Percentiles rank a stretch among this genome's conserved stretches.
Evolutionary conservation across 2,888 invertebrate species (phyloP).

Genomic region (Dryobotodes eremita): DNA sequence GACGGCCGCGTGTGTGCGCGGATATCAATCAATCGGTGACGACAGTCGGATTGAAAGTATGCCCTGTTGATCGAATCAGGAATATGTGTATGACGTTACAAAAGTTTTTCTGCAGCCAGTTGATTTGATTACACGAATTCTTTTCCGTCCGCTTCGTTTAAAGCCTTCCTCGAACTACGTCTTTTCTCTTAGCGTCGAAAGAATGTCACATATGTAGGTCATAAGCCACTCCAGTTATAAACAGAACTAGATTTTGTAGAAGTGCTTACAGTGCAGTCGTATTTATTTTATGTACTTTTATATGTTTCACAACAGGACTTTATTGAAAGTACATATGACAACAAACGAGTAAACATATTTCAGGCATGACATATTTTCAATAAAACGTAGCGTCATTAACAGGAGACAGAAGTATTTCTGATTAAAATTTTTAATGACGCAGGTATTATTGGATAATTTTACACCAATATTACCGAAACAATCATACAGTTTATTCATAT

Average conservation of each 20-base stretch:
- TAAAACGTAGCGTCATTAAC: conserved; percentile 48
- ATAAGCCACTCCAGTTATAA: conserved; percentile 45
- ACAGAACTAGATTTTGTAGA: conserved; percentile 37
- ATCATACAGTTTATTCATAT: conserved; percentile 27
- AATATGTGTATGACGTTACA: conserved; percentile 64
- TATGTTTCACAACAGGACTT: conserved; percentile 22
- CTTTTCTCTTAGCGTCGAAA: conserved; percentile 46
- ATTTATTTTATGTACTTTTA: conserved; percentile 26
- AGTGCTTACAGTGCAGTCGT: conserved; percentile 22
- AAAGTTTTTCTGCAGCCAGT: conserved; percentile 54
- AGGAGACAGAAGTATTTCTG: conserved; percentile 42
- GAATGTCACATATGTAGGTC: conserved; percentile 60
- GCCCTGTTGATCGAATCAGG: conserved; percentile 72
- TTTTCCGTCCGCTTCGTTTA: conserved; percentile 57
- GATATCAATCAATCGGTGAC: conserved; percentile 83
- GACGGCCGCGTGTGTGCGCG: conserved; percentile 72
- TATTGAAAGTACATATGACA: conserved; percentile 30
- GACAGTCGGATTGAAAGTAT: conserved; percentile 79
- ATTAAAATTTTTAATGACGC: conserved; percentile 55
- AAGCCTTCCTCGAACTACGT: conserved; percentile 39
- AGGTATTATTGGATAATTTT: conserved; percentile 47
- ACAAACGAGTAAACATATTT: conserved; percentile 40
- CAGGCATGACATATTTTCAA: conserved; percentile 46
- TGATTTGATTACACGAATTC: conserved; percentile 59
- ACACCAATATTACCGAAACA: conserved; percentile 29